Percentiles rank a stretch among this genome's conserved stretches.
Conservation (phyloP, 2,888 invertebrate species). For the Hirtodrosophila duncani region DNA sequence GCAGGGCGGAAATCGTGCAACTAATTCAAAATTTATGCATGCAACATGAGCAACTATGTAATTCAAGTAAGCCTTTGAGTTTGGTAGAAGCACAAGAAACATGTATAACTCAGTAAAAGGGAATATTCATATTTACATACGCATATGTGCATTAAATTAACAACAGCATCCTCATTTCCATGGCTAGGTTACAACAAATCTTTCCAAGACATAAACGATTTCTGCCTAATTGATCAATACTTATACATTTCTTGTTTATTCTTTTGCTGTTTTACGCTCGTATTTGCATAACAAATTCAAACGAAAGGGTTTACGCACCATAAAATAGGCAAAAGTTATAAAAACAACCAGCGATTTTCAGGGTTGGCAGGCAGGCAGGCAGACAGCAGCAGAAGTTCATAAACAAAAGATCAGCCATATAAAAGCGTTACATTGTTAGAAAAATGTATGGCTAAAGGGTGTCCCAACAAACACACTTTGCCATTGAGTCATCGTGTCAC, state of each 20-base stretch:
- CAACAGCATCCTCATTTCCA: no score
- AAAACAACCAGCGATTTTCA: constrained; percentile 23
- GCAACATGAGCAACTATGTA: constrained; percentile 9
- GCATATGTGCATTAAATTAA: no score
- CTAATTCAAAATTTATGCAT: constrained; percentile 1
- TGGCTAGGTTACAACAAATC: constrained; percentile 19
- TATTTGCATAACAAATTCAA: constrained; percentile 54
- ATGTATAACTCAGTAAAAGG: no score
- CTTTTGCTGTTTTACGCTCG: constrained; percentile 16
- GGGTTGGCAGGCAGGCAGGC: constrained; percentile 25
- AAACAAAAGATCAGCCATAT: background rate
- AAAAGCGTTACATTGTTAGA: background rate
- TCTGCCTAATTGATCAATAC: constrained; percentile 68
- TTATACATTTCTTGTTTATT: constrained; percentile 10
- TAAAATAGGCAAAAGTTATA: constrained; percentile 40
- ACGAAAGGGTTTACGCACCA: constrained; percentile 61
- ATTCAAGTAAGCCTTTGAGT: background rate
- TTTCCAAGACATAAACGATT: constrained; percentile 38
- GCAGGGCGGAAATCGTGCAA: no score
- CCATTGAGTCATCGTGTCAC: no score
- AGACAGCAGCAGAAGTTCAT: background rate
- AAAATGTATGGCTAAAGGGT: background rate
- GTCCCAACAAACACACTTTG: no score
- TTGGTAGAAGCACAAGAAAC: no score
- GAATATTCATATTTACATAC: no score